Evolutionary conservation across 1,140 invertebrate species (phyloP), one percentile per base, ranked within the genome.

Genomic region (Macrocentrus cingulum): DNA sequence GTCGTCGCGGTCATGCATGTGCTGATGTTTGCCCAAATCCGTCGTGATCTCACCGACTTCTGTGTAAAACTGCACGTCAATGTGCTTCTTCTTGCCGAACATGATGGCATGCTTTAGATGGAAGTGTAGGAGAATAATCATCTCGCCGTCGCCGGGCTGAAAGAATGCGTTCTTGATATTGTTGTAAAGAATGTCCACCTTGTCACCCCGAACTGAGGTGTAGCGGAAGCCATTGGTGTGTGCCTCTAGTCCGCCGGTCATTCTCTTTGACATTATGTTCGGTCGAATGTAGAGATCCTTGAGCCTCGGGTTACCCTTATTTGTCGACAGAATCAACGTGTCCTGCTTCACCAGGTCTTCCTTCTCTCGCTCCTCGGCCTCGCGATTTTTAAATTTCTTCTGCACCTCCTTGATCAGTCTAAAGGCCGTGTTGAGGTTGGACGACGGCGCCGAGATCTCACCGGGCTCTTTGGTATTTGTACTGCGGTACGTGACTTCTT

Each of bases 91-190:
- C 80, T 99, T 99, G 59, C 96, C 96, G 85, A 98, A 98, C 91
- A 99, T 91, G 60, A 99, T 98, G 22, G 96, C 95, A 79, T 99
- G 93, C 86, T 97, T 99, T 22, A 99, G 83, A 83, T 99, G 95
- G 74, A 99, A 99, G 84, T 99, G 98, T 42, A 99, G 82, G 5
- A 99, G 79, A 72, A 99, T 99, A 50, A 99, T 98, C 96, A 99
- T 99, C 83, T 99, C 98, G 56, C 94, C 92, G 80, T 99, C 97
- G 78, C 97, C 99, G 0, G 98, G 97, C 82, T 99, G 97, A 80
- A 98, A 99, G 81, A 99, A 98, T 4, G 98, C 97, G 77, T 99
- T 97, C 74, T 98, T 98, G 61, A 99, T 99, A 77, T 99, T 99
- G 81, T 99, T 99, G 72, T 99, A 99, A 15, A 99, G 81, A 66